Percentiles rank a stretch among this genome's conserved stretches.
Conservation (phyloP, 2,888 invertebrate species). For the Drosophila infuscata region DNA sequence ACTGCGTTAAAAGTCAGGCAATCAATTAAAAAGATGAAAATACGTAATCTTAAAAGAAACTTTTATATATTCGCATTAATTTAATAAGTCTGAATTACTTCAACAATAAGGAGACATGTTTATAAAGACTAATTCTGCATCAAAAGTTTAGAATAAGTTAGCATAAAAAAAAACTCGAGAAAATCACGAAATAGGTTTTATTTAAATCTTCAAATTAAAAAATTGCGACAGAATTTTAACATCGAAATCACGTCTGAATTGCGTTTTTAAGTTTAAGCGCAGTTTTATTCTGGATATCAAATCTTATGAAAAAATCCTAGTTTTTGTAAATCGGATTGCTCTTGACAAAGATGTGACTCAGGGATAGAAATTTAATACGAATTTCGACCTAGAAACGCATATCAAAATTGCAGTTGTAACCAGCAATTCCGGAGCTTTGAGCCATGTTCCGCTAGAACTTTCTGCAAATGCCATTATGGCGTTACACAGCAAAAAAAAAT, state of each 20-base stretch:
- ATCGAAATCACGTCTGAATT: no score
- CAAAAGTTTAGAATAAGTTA: background rate
- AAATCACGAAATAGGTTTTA: no score
- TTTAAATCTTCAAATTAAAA: no score
- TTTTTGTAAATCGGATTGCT: background rate
- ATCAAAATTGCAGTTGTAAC: background rate
- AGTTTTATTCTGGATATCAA: background rate
- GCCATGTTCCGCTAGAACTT: background rate
- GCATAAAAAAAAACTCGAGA: background rate
- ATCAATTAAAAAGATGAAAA: background rate
- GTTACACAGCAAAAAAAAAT: background rate
- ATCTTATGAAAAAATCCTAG: no score
- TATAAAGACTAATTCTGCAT: background rate
- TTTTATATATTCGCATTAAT: background rate
- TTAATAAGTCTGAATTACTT: background rate
- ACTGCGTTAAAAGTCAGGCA: constrained; percentile 44
- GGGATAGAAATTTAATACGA: background rate
- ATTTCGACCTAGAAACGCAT: background rate
- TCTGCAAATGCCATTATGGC: background rate
- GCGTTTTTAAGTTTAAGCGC: background rate
- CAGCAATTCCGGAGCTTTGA: background rate
- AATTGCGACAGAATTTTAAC: no score
- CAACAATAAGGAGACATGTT: background rate
- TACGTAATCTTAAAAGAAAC: background rate
- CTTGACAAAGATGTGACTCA: background rate